Conservation (phyloP, 2,113 vertebrate genomes). For the Aplodontia rufa region DNA sequence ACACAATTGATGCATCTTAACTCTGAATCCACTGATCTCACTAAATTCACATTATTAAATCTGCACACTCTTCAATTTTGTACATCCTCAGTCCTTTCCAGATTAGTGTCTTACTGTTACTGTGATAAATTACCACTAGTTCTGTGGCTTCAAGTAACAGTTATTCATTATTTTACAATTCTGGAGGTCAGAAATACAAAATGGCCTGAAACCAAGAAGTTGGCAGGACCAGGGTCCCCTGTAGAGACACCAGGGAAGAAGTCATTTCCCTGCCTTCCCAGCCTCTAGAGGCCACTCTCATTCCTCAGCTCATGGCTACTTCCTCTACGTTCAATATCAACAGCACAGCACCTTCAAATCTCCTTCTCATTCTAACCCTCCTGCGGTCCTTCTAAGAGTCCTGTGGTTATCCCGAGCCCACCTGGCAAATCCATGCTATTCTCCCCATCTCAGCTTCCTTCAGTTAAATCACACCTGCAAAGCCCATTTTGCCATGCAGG, state of each 20-base stretch:
- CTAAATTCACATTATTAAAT: background rate
- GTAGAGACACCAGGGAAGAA: too few species aligned
- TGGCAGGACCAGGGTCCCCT: too few species aligned
- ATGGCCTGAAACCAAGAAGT: background rate
- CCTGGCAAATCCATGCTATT: background rate
- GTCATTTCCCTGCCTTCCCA: background rate
- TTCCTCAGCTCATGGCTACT: background rate
- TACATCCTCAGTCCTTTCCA: background rate
- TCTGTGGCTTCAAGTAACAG: background rate
- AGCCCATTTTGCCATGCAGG: background rate
- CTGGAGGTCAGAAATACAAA: background rate
- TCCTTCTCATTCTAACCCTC: background rate
- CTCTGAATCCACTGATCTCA: background rate
- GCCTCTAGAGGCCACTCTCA: background rate
- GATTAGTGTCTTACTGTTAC: background rate
- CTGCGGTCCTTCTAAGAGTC: background rate
- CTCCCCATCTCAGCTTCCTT: background rate
- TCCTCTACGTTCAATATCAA: background rate
- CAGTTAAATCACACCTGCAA: background rate
- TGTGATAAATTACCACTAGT: background rate
- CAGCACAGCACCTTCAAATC: background rate
- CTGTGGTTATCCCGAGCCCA: background rate
- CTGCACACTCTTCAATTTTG: background rate
- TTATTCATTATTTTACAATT: background rate
- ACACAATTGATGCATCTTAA: background rate